These are phyloP conservation scores for Drepanosiphum platanoidis DNA, from an alignment of 2,888 invertebrate genomes.

Conservation along the genomic window DNA sequence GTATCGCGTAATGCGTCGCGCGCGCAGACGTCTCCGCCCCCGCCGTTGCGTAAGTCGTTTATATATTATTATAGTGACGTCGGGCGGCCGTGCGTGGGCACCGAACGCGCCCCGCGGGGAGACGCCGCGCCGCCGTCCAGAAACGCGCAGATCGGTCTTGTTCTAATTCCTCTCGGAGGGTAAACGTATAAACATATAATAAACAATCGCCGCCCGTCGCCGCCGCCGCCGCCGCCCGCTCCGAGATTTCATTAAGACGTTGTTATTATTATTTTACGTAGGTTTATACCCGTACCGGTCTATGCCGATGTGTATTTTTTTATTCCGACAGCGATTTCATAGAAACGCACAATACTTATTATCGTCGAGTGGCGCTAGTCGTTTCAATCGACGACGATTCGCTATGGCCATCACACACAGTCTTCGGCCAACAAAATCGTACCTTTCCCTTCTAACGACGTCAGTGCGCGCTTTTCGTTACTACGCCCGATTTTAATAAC, in stretches of 20 bases:
- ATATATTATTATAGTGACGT: neutral
- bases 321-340: neutral
- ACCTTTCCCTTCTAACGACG: no score
- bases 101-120: neutral
- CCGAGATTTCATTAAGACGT: slow-evolving; percentile 8
- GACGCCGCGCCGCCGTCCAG: neutral
- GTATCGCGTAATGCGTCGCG: slow-evolving; percentile 24
- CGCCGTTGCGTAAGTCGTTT: neutral
- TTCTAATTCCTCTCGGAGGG: slow-evolving; percentile 30
- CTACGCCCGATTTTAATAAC: no score
- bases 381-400: neutral
- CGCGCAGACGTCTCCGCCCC: neutral
- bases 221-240: neutral
- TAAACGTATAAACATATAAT: neutral
- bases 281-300: no score
- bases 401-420: neutral
- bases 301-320: neutral
- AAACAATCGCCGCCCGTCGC: slow-evolving; percentile 10
- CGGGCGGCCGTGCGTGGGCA: neutral
- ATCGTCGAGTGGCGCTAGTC: neutral
- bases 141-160: slow-evolving; percentile 21
- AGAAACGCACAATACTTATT: no score
- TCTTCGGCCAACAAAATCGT: neutral
- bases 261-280: neutral
- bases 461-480: no score